phyloP scores from a whole-genome alignment of 2,888 invertebrate species.

The Brachylomia viminalis region DNA sequence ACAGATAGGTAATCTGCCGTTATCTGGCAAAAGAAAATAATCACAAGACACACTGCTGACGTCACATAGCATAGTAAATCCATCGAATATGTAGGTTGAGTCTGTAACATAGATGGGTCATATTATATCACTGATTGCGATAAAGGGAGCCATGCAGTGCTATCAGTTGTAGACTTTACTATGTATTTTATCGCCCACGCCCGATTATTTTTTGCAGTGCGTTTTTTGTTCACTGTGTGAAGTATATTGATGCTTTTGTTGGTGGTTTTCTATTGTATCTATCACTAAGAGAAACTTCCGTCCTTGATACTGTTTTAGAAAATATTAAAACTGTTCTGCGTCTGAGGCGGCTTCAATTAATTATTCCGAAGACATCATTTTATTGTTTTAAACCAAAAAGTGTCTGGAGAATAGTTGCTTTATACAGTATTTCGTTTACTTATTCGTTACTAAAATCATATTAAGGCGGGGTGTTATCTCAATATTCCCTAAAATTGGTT shows the following conservation, averaged over 20 bases:
- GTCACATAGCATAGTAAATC: slow-evolving; percentile 51
- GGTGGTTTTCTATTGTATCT: slow-evolving; percentile 17
- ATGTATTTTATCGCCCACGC: slow-evolving; percentile 34
- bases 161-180: slow-evolving; percentile 39
- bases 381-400: neutral
- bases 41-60: slow-evolving; percentile 43
- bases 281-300: slow-evolving; percentile 10
- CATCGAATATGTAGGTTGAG: slow-evolving; percentile 55
- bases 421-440: neutral
- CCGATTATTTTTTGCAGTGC: slow-evolving; percentile 45
- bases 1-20: slow-evolving; percentile 32
- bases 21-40: slow-evolving; percentile 48
- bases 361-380: neutral
- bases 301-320: slow-evolving; percentile 29
- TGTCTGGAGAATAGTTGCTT: neutral
- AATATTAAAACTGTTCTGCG: slow-evolving; percentile 1
- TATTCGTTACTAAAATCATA: neutral
- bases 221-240: slow-evolving; percentile 45
- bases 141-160: slow-evolving; percentile 34
- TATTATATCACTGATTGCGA: slow-evolving; percentile 54
- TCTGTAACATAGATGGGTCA: slow-evolving; percentile 51
- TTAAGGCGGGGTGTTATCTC: no score
- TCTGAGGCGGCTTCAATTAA: neutral
- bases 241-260: slow-evolving; percentile 48
- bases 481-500: no score